These are phyloP conservation scores for Eidolon helvum DNA, from an alignment of 2,113 vertebrate genomes.

Conservation along the genomic window DNA sequence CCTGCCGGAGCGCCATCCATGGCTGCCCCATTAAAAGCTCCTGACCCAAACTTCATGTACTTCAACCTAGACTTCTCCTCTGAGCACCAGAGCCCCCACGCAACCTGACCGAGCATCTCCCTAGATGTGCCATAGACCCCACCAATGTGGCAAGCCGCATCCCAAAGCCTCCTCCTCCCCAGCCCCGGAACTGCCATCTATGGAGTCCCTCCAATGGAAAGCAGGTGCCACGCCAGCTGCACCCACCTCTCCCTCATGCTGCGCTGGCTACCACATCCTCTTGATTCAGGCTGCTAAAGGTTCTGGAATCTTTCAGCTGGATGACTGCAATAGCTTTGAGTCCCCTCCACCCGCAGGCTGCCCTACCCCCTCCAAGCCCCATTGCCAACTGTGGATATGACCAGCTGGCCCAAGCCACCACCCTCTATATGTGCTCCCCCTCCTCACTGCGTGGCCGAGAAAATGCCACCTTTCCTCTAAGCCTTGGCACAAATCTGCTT, in stretches of 20 bases:
- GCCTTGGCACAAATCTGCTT: background rate
- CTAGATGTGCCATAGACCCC: background rate
- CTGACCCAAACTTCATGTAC: background rate
- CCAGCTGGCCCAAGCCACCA: background rate
- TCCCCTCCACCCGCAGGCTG: background rate
- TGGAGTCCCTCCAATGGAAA: background rate
- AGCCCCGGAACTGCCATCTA: accelerated
- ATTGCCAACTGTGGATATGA: background rate
- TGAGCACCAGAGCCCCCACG: background rate
- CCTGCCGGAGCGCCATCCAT: background rate
- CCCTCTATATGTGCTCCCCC: background rate
- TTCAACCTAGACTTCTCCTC: background rate
- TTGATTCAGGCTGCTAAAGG: background rate
- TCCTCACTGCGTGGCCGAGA: background rate
- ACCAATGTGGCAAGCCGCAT: too few relatives aligned
- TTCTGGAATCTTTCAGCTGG: background rate
- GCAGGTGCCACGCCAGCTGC: accelerated
- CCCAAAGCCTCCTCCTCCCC: background rate
- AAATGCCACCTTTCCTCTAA: background rate
- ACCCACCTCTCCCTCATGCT: background rate
- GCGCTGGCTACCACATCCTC: background rate
- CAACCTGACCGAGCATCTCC: background rate
- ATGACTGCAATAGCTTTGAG: background rate
- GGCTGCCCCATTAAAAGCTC: background rate
- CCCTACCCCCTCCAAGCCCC: background rate